Evolutionary conservation across 2,113 vertebrate species (phyloP), one percentile per base, ranked within the genome.

Genomic region (Orientallactaga bullata): DNA sequence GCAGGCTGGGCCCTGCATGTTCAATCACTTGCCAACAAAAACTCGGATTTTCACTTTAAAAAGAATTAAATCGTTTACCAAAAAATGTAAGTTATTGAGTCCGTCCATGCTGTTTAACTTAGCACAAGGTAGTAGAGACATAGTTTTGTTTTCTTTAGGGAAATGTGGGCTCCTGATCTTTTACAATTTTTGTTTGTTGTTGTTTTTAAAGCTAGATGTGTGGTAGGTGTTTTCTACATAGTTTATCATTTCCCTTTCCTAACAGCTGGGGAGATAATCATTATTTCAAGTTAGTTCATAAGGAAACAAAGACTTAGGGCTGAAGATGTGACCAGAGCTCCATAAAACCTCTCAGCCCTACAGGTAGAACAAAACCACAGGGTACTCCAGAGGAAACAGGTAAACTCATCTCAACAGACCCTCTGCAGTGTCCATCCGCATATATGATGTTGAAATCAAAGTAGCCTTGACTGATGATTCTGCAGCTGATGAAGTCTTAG

Each of bases 1-100:
- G 0, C 42, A 95, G 71, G 90, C 96, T 85, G 85, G 68, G 81
- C 95, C 93, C n/a, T 0, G 76, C 26, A 7, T 61, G 20, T 79
- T 92, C 90, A 55, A 72, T 95, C 92, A 63, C 86, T 92, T 96
- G 96, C 96, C 95, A 97, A 96, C 78, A 85, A 94, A 97, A 96
- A 92, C 94, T 93, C 51, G 3, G 94, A 96, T 93, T 92, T 92
- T 86, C 83, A 83, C 88, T 94, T 93, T n/a, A 15, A 74, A 94
- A 96, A 88, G 24, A 61, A 39, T 83, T 20, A 58, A 83, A 95
- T 71, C 9, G 5, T 81, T 92, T 90, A 89, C 69, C 85, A 39
- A 89, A 89, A 63, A 96, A 55, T 55, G 9, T 32, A 78, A 94
- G 85, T 86, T 90, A 93, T 26, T 13, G 32, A 95, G 78, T 85